phyloP scores from a whole-genome alignment of 1,140 invertebrate genomes.

The Chelonus insularis region DNA sequence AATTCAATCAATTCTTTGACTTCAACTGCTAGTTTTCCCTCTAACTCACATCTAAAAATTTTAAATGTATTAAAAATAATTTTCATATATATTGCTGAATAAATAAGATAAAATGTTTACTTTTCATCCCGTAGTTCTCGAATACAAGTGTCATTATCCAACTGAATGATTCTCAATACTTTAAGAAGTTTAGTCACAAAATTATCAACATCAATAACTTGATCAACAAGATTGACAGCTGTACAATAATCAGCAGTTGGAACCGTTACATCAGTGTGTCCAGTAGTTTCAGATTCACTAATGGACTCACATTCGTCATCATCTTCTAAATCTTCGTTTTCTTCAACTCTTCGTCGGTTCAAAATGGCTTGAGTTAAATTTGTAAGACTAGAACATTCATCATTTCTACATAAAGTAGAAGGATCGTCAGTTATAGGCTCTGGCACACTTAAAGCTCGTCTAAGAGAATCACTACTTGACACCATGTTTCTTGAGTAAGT shows the following conservation, averaged over 20 bases:
- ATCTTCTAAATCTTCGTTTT: slow-evolving; percentile 53
- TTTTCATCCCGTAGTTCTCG: slow-evolving; percentile 65
- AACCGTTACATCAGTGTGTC: slow-evolving; percentile 44
- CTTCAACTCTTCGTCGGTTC: slow-evolving; percentile 46
- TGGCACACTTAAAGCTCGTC: slow-evolving; percentile 51
- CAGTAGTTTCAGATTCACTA: slow-evolving; percentile 48
- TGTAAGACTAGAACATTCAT: slow-evolving; percentile 52
- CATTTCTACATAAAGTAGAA: slow-evolving; percentile 35
- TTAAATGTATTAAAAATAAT: not conserved
- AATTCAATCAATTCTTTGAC: slow-evolving; percentile 43
- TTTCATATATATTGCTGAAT: too few species aligned
- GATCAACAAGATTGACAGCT: slow-evolving; percentile 66
- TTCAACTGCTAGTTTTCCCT: slow-evolving; percentile 45
- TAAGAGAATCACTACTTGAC: slow-evolving; percentile 62
- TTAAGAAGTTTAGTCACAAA: slow-evolving; percentile 74
- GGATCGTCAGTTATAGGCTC: slow-evolving; percentile 48
- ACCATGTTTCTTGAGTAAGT: slow-evolving; percentile 72
- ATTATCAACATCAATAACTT: slow-evolving; percentile 76
- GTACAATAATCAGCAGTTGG: slow-evolving; percentile 50
- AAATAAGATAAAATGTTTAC: too few species aligned
- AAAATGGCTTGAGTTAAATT: slow-evolving; percentile 56
- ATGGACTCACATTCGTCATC: slow-evolving; percentile 53
- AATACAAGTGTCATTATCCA: slow-evolving; percentile 69
- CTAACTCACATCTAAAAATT: slow-evolving; percentile 44
- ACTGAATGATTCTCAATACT: slow-evolving; percentile 72